phyloP scores from a whole-genome alignment of 2,888 invertebrate species.

The Callinectes sapidus region DNA sequence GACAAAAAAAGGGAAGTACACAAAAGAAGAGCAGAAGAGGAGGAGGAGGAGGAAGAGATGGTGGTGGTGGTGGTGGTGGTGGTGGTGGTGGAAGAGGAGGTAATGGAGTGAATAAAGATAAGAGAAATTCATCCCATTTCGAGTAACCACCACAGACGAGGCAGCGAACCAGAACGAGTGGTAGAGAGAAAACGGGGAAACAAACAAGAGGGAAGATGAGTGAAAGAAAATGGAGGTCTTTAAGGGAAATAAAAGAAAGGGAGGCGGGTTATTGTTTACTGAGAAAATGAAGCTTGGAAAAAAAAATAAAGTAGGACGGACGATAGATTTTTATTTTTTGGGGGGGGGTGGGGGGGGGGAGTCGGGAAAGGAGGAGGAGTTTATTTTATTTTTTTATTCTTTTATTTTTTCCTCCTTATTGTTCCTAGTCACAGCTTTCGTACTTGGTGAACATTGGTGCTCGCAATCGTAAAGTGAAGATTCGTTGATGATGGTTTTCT shows the following conservation, averaged over 20 bases:
- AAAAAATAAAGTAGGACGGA: not conserved
- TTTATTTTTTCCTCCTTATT: no score
- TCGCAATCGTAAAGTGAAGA: no score
- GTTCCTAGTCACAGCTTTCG: no score
- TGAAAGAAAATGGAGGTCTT: not conserved
- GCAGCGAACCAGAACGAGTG: not conserved
- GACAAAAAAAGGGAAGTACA: not conserved
- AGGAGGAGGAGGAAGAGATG: conserved; percentile 12
- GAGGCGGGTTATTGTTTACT: not conserved
- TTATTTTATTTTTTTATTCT: not conserved
- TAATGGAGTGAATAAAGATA: conserved; percentile 34
- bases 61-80: not conserved
- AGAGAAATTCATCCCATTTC: conserved; percentile 19
- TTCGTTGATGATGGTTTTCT: not conserved
- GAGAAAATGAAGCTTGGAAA: not conserved
- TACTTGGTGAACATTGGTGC: no score
- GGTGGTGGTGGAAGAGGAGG: not conserved
- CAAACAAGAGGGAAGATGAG: not conserved
- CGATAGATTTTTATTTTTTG: not conserved
- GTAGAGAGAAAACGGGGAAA: not conserved
- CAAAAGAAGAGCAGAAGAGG: not conserved
- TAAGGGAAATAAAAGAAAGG: conserved; percentile 14
- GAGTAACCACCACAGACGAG: conserved; percentile 14
- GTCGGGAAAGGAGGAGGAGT: not conserved
- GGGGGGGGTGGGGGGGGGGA: no score